Evolutionary conservation across 2,113 vertebrate species (phyloP).

Genomic region (Larimichthys polyactis): DNA sequence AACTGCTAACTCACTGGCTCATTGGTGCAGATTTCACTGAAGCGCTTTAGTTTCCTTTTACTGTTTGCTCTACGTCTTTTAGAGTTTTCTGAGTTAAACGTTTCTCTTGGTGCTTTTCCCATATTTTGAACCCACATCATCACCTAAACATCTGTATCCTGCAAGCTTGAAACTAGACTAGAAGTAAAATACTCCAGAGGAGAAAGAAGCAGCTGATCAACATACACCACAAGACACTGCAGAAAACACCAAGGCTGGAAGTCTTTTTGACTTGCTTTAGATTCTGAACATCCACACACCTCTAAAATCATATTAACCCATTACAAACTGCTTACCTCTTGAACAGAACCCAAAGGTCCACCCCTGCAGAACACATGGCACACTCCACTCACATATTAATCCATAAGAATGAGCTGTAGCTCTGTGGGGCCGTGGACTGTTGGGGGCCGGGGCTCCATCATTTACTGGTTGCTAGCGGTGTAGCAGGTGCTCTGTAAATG

Average conservation of each 20-base stretch:
- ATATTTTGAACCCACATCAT: not conserved
- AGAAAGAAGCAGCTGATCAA: not conserved
- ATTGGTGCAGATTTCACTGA: not conserved
- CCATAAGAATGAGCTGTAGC: slow-evolving; percentile 4
- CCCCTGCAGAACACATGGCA: not conserved
- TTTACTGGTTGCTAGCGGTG: slow-evolving; percentile 11
- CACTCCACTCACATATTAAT: slow-evolving; percentile 6
- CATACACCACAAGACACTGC: not conserved
- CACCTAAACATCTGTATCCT: not conserved
- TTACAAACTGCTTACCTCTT: slow-evolving; percentile 46
- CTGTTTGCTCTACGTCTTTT: not conserved
- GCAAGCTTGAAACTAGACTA: not conserved
- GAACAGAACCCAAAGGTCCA: not conserved
- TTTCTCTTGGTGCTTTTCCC: not conserved
- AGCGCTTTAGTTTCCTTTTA: not conserved
- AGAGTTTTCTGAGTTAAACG: not conserved
- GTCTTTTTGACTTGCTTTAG: not conserved
- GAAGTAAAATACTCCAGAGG: not conserved
- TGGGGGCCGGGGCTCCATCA: not conserved
- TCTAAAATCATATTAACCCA: not conserved
- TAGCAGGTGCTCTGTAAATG: slow-evolving; percentile 6
- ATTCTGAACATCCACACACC: not conserved
- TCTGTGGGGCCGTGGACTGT: not conserved
- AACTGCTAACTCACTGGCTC: not conserved
- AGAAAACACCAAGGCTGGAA: not conserved